Evolutionary conservation across 2,888 invertebrate genomes (phyloP).

Genomic region (Ennomos quercinarius): DNA sequence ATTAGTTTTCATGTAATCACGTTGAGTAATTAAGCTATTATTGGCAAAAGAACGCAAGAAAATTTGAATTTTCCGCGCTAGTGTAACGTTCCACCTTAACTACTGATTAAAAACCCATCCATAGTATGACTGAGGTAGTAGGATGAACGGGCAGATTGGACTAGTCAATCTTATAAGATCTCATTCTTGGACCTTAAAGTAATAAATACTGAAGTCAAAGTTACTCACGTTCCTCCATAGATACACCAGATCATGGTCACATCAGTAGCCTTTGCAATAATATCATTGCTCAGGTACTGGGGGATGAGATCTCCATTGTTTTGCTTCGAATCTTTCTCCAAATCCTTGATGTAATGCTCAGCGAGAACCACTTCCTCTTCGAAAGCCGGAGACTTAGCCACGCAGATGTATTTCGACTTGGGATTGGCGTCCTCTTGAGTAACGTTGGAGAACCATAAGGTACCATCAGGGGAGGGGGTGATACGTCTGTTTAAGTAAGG

Average conservation of each 20-base stretch:
- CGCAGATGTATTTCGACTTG: conserved; percentile 64
- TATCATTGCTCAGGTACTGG: conserved; percentile 63
- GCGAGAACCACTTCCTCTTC: conserved; percentile 57
- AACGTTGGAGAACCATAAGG: conserved; percentile 66
- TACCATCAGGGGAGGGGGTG: conserved; percentile 63
- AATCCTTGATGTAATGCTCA: conserved; percentile 58
- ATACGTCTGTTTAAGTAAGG: conserved; percentile 54
- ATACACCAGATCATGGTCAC: conserved; percentile 70
- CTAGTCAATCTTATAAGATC: too few species aligned
- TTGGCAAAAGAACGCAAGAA: too few species aligned
- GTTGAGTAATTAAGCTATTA: too few species aligned
- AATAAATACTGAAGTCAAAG: background rate
- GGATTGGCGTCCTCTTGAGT: conserved; percentile 58
- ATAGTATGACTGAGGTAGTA: too few species aligned
- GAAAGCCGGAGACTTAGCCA: conserved; percentile 60
- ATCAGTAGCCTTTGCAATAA: conserved; percentile 58
- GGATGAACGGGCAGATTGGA: too few species aligned
- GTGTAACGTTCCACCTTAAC: too few species aligned
- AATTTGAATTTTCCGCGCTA: too few species aligned
- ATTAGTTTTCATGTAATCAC: too few species aligned
- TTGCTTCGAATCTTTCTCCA: conserved; percentile 49
- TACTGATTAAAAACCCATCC: too few species aligned
- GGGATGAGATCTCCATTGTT: conserved; percentile 58
- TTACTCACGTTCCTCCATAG: conserved; percentile 74
- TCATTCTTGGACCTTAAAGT: too few species aligned